A percentile compares a stretch with the other conserved stretches of the same genome.
phyloP scores from a whole-genome alignment of 2,797 vertebrate species.

The Pipistrellus pipistrellus region DNA sequence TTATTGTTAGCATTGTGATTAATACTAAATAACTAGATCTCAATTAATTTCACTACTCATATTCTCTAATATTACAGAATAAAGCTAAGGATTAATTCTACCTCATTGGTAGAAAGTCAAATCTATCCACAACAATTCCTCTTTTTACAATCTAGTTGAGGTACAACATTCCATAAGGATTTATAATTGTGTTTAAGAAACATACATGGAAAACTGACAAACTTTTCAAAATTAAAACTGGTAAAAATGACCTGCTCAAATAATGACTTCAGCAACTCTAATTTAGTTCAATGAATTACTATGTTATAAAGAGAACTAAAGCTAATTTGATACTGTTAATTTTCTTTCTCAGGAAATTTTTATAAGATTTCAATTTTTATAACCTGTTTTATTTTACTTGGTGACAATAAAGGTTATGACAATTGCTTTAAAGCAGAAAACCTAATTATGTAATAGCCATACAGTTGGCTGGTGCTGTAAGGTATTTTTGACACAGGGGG shows the following conservation, averaged over 20 bases:
- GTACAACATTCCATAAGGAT: not conserved
- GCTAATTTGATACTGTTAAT: slow-evolving; percentile 31
- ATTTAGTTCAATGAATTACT: slow-evolving; percentile 46
- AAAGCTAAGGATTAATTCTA: slow-evolving; percentile 40
- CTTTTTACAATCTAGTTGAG: slow-evolving; percentile 26
- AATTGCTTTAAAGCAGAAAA: slow-evolving; percentile 66
- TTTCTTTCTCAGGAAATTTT: slow-evolving; percentile 19
- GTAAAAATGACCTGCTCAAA: slow-evolving; percentile 58
- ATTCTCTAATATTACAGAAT: slow-evolving; percentile 33
- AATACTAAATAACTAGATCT: not conserved
- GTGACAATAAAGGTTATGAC: slow-evolving; percentile 53
- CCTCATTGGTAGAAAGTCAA: not conserved
- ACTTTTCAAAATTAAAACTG: slow-evolving; percentile 53
- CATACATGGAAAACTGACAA: slow-evolving; percentile 5
- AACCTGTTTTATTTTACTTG: slow-evolving; percentile 34
- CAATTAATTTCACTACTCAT: not conserved
- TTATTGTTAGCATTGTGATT: not conserved
- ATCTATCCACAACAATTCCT: slow-evolving; percentile 12
- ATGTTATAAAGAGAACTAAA: slow-evolving; percentile 46
- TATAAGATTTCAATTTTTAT: slow-evolving; percentile 31
- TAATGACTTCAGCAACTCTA: slow-evolving; percentile 48
- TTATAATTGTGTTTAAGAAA: slow-evolving; percentile 41
- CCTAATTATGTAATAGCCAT: slow-evolving; percentile 53
- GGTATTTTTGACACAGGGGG: slow-evolving; percentile 40
- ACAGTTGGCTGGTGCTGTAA: not conserved